phyloP scores from a whole-genome alignment of 2,113 vertebrate species.

The Nothocercus julius region DNA sequence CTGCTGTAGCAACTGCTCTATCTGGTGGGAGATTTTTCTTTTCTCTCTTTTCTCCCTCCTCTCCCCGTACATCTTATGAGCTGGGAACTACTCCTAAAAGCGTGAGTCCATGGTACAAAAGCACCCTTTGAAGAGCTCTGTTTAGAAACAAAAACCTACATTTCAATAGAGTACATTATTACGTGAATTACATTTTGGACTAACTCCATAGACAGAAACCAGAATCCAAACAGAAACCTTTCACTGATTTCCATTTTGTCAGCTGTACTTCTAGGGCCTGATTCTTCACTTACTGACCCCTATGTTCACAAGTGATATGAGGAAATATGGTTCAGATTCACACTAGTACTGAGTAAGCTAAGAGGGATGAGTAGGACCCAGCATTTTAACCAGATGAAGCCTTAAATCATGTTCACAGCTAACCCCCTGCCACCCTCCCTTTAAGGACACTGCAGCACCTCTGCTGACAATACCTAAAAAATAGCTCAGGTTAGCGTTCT shows the following conservation, averaged over 20 bases:
- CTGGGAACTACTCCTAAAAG: not conserved
- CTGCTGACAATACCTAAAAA: not conserved
- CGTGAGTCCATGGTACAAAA: not conserved
- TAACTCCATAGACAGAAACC: not conserved
- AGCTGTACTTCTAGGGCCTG: not conserved
- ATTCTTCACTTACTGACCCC: not conserved
- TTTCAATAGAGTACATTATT: slow-evolving; percentile 25
- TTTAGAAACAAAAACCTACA: not conserved
- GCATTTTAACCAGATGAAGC: not conserved
- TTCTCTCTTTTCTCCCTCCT: not conserved
- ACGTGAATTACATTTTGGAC: not conserved
- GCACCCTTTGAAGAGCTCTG: not conserved
- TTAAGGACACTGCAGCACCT: not conserved
- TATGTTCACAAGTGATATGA: not conserved
- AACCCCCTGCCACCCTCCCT: not conserved
- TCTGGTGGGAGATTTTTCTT: not conserved
- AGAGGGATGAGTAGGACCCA: not conserved
- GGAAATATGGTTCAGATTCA: not conserved
- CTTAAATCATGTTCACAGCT: not conserved
- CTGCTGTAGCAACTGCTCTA: not conserved
- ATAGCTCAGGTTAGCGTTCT: not conserved
- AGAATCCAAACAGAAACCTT: not conserved
- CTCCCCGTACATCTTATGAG: not conserved
- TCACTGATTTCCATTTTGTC: not conserved
- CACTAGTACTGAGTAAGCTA: not conserved